Percentiles rank a stretch among this genome's conserved stretches.
phyloP scores from a whole-genome alignment of 2,113 vertebrate species.

The Manacus vitellinus region DNA sequence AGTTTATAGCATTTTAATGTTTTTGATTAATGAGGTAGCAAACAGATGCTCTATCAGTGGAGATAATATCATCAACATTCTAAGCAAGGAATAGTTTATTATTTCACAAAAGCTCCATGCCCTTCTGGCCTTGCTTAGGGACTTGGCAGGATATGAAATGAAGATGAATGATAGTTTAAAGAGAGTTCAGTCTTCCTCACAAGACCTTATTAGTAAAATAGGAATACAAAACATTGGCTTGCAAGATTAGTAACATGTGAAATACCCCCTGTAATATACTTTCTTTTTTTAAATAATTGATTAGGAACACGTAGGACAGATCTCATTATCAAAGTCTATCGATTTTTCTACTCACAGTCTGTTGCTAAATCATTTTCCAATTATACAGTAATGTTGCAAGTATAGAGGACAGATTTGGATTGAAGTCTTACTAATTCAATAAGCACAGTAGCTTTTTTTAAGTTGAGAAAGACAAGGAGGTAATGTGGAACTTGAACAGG shows the following conservation, averaged over 20 bases:
- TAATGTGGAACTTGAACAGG: background rate
- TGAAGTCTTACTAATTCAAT: constrained; percentile 18
- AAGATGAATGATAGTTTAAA: constrained; percentile 61
- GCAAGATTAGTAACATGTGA: background rate
- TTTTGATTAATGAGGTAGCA: constrained; percentile 50
- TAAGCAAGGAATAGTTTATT: constrained; percentile 45
- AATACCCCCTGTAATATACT: background rate
- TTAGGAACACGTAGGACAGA: constrained; percentile 2
- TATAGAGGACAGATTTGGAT: background rate
- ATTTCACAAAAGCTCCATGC: constrained; percentile 33
- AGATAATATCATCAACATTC: constrained; percentile 5
- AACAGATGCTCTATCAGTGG: constrained; percentile 35
- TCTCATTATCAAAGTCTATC: constrained; percentile 50
- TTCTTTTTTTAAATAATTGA: constrained; percentile 19
- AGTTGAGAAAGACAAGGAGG: background rate
- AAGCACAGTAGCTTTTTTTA: background rate
- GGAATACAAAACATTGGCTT: background rate
- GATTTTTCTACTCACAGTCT: constrained; percentile 13
- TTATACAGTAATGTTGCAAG: constrained; percentile 14
- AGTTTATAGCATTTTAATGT: constrained; percentile 2
- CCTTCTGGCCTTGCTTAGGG: constrained; percentile 59
- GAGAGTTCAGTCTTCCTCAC: constrained; percentile 21
- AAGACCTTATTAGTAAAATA: constrained; percentile 41
- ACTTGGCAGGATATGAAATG: constrained; percentile 54
- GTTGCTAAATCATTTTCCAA: constrained; percentile 42